These are phyloP conservation scores for Zalophus californianus DNA, from an alignment of 2,797 vertebrate species.

Conservation along the genomic window DNA sequence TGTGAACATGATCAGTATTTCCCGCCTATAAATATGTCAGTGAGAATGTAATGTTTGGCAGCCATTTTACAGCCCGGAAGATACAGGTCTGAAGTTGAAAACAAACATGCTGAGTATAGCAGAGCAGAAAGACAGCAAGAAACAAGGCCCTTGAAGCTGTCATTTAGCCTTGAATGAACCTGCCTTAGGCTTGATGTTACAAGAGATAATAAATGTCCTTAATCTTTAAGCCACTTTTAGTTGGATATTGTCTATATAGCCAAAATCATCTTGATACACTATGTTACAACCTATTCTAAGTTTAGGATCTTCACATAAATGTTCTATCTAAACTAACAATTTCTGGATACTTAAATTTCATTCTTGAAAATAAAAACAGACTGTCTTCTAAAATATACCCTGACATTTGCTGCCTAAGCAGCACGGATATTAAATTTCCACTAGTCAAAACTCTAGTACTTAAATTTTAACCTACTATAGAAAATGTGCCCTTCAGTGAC, in stretches of 20 bases:
- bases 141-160: background rate
- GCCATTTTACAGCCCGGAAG: background rate
- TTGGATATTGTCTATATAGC: background rate
- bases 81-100: background rate
- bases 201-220: background rate
- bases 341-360: background rate
- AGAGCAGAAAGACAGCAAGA: background rate
- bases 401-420: background rate
- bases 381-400: background rate
- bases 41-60: background rate
- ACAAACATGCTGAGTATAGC: background rate
- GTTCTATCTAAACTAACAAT: background rate
- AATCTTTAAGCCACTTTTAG: background rate
- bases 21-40: background rate
- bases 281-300: background rate
- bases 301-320: background rate
- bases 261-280: background rate
- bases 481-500: background rate
- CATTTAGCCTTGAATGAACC: background rate
- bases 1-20: background rate
- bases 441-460: background rate
- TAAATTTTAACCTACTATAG: background rate
- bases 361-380: background rate
- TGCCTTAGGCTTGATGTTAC: background rate
- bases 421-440: background rate